Evolutionary conservation across 1,140 invertebrate genomes (phyloP).

Genomic region (Holcopasites calliopsidis): DNA sequence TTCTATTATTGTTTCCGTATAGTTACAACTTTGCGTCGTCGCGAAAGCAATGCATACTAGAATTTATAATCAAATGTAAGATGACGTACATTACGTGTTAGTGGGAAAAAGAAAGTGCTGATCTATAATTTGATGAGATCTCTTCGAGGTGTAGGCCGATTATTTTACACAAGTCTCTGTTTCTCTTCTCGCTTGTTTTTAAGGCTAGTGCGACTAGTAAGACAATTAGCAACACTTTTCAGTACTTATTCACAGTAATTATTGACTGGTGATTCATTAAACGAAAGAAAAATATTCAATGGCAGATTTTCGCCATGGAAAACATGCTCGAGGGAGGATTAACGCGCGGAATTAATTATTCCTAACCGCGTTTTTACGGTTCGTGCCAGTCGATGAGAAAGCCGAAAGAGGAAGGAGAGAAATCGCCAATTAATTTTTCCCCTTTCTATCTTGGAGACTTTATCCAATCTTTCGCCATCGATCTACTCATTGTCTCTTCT

Average conservation of each 20-base stretch:
- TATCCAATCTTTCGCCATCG: conserved; percentile 24
- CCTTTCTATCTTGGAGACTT: conserved; percentile 42
- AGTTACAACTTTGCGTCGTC: background rate
- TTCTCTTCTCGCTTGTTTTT: background rate
- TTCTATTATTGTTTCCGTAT: conserved; percentile 8
- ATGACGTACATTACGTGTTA: background rate
- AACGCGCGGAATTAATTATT: conserved; percentile 43
- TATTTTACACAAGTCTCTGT: background rate
- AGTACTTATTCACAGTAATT: too few species aligned
- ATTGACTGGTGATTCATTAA: background rate
- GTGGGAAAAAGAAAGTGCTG: too few species aligned
- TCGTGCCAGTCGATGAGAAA: conserved; percentile 26
- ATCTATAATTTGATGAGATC: background rate
- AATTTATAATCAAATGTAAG: background rate
- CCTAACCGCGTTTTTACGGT: conserved; percentile 50
- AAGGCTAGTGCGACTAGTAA: background rate
- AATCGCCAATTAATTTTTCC: conserved; percentile 55
- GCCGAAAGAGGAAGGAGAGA: conserved; percentile 18
- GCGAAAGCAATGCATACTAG: conserved; percentile 11
- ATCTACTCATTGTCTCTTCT: conserved; percentile 29
- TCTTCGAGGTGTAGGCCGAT: background rate
- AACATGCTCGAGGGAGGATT: conserved; percentile 12
- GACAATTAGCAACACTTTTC: too few species aligned
- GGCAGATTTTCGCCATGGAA: too few species aligned
- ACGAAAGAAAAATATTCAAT: too few species aligned